A percentile compares a stretch with the other conserved stretches of the same genome.
phyloP scores from a whole-genome alignment of 2,113 vertebrate genomes.

The Pelusios castaneus region DNA sequence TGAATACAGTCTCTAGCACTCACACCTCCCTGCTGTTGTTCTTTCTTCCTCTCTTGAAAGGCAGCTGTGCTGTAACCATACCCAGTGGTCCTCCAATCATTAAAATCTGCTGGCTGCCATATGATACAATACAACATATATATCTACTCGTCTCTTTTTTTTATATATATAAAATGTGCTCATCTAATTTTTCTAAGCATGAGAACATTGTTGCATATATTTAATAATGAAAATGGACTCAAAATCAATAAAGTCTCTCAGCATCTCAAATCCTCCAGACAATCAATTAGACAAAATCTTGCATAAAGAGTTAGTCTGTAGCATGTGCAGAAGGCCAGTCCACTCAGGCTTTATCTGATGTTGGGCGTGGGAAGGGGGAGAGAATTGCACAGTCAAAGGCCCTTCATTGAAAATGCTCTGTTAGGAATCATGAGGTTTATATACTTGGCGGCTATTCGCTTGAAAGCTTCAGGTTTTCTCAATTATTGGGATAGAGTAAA shows the following conservation, averaged over 20 bases:
- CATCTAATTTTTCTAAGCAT: background rate
- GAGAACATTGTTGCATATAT: background rate
- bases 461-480: fast-evolving
- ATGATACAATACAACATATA: background rate
- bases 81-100: background rate
- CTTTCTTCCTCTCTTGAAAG: background rate
- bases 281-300: background rate
- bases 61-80: fast-evolving
- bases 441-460: background rate
- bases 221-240: background rate
- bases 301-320: fast-evolving
- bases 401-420: background rate
- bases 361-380: fast-evolving
- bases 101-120: background rate
- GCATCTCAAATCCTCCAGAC: background rate
- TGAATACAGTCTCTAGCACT: background rate
- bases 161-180: background rate
- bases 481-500: fast-evolving
- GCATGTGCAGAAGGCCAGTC: fast-evolving
- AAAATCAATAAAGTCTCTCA: background rate
- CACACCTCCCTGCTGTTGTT: background rate
- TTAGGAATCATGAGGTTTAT: background rate
- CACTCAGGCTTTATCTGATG: background rate
- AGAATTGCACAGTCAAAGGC: background rate
- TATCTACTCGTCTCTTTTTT: background rate